A percentile compares a stretch with the other conserved stretches of the same genome.
These are phyloP conservation scores for Trichosurus vulpecula DNA, from an alignment of 2,797 vertebrate genomes.

Conservation along the genomic window DNA sequence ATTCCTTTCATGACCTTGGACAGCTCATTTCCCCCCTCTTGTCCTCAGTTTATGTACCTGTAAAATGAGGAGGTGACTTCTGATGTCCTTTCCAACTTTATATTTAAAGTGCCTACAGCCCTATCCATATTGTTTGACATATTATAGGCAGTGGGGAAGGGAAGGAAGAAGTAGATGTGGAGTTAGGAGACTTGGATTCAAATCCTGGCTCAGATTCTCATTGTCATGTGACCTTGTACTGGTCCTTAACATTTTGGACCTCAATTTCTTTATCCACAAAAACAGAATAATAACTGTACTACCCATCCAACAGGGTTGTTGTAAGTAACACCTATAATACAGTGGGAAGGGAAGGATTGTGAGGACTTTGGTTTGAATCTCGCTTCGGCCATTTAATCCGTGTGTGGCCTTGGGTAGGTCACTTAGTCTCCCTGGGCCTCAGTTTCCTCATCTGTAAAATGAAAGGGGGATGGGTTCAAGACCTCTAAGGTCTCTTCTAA, in stretches of 20 bases:
- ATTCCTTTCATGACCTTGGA: background rate
- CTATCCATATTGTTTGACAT: background rate
- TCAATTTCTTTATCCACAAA: background rate
- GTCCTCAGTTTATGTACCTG: background rate
- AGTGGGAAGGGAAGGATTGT: background rate
- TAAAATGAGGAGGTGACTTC: background rate
- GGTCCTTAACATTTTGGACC: too few relatives aligned
- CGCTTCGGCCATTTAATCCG: background rate
- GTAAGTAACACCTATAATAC: background rate
- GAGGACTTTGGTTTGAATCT: background rate
- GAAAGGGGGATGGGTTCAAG: too few relatives aligned
- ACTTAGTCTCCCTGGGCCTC: background rate
- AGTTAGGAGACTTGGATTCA: background rate
- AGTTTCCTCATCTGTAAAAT: background rate
- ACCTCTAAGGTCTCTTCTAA: background rate
- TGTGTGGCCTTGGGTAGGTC: background rate
- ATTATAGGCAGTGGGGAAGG: background rate
- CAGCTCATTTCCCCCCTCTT: background rate
- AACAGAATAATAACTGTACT: background rate
- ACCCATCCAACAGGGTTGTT: background rate
- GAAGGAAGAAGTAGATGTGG: background rate
- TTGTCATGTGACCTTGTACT: background rate
- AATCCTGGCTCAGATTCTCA: background rate
- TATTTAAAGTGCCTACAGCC: background rate
- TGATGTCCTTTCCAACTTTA: background rate